phyloP scores from a whole-genome alignment of 2,888 invertebrate genomes.

The Seira ritae region DNA sequence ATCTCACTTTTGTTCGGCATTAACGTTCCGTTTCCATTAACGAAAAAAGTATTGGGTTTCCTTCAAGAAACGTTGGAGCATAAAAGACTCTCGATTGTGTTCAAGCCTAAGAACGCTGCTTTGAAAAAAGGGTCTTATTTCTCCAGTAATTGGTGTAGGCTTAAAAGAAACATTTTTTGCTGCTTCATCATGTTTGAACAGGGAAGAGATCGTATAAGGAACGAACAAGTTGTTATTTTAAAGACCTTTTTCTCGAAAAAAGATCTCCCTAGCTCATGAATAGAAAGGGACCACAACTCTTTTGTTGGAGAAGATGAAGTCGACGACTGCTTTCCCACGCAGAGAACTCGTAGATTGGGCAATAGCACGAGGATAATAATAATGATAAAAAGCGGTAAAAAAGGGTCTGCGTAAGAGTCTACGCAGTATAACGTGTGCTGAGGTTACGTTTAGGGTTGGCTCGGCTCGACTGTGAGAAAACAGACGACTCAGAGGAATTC shows the following conservation, averaged over 20 bases:
- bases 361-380: conserved; percentile 58
- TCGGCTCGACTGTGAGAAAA: too few relatives aligned
- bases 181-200: conserved; percentile 56
- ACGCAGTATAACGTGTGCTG: too few relatives aligned
- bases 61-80: conserved; percentile 34
- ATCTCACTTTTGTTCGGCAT: conserved; percentile 37
- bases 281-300: conserved; percentile 60
- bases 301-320: conserved; percentile 54
- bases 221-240: conserved; percentile 50
- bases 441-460: too few relatives aligned
- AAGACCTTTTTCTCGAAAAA: background rate
- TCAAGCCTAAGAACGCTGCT: too few relatives aligned
- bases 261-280: conserved; percentile 24
- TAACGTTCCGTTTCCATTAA: conserved; percentile 50
- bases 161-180: conserved; percentile 61
- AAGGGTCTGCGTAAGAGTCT: too few relatives aligned
- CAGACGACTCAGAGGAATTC: too few relatives aligned
- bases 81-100: conserved; percentile 22
- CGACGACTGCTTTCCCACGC: conserved; percentile 60
- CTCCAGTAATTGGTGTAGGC: too few relatives aligned
- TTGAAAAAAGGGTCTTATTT: too few relatives aligned
- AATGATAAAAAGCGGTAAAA: conserved; percentile 37
- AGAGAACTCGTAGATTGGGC: conserved; percentile 20
- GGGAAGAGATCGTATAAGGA: conserved; percentile 1
- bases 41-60: conserved; percentile 58